These are phyloP conservation scores for Zeuzera pyrina DNA, from an alignment of 2,888 invertebrate species.

Conservation along the genomic window DNA sequence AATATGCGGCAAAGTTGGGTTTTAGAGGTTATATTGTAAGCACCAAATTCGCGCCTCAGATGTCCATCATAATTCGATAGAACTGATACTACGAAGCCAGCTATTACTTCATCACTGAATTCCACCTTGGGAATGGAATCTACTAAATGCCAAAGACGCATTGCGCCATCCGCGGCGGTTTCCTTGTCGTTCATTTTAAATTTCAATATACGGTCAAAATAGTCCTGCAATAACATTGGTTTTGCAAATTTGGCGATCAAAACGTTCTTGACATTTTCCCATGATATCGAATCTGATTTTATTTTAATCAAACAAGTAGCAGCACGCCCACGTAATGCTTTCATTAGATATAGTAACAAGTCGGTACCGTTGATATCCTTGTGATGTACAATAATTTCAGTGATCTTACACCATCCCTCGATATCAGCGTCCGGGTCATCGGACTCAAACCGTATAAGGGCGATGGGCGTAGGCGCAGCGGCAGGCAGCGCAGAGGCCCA, in stretches of 20 bases:
- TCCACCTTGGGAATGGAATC: slow-evolving; percentile 2
- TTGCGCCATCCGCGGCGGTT: not conserved
- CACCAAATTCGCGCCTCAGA: slow-evolving; percentile 1
- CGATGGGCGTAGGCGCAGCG: too few relatives aligned
- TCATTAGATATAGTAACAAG: slow-evolving; percentile 1
- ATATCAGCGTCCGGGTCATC: slow-evolving; percentile 4
- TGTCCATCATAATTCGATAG: not conserved
- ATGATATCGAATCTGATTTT: not conserved
- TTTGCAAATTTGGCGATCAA: slow-evolving; percentile 1
- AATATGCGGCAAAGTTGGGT: slow-evolving; percentile 1
- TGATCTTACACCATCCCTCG: slow-evolving; percentile 4
- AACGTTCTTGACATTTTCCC: not conserved
- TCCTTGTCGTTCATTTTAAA: slow-evolving; percentile 1
- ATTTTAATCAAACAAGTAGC: slow-evolving; percentile 1
- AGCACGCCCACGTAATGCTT: slow-evolving; percentile 2
- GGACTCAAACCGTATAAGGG: slow-evolving; percentile 1
- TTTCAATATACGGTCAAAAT: slow-evolving; percentile 2
- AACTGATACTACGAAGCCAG: slow-evolving; percentile 1
- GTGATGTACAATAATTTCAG: slow-evolving; percentile 3
- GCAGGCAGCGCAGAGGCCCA: too few relatives aligned
- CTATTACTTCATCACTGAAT: not conserved
- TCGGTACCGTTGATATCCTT: slow-evolving; percentile 4
- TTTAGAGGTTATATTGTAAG: not conserved
- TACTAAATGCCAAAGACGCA: slow-evolving; percentile 4
- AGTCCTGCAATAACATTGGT: slow-evolving; percentile 3